Percentiles rank a stretch among this genome's conserved stretches.
phyloP scores from a whole-genome alignment of 64 coral and sea anemone genomes.

The Montipora capricornis region DNA sequence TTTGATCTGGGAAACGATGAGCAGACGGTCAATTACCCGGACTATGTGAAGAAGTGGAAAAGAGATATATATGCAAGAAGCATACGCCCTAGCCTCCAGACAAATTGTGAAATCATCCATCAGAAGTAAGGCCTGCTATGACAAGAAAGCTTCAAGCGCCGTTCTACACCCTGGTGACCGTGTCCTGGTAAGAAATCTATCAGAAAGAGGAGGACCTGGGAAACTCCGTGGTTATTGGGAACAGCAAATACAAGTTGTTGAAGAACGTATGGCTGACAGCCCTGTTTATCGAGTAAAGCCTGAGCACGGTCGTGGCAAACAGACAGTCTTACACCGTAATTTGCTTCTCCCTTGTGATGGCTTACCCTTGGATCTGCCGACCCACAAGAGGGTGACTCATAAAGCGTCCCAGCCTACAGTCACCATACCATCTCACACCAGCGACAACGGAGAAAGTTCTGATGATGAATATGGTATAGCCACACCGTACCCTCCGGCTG shows the following conservation, averaged over 20 bases:
- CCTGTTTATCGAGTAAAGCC: constrained; percentile 58
- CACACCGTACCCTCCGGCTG: not conserved
- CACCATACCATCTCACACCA: not conserved
- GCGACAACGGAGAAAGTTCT: not conserved
- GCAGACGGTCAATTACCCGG: not conserved
- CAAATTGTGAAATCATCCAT: not conserved
- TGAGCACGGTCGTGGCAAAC: constrained; percentile 41
- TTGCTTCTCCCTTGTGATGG: constrained; percentile 35
- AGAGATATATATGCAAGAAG: not conserved
- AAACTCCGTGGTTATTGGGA: constrained; percentile 59
- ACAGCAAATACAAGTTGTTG: constrained; percentile 62
- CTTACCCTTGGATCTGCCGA: not conserved
- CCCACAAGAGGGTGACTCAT: not conserved
- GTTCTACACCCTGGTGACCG: not conserved
- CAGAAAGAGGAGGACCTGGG: constrained; percentile 20
- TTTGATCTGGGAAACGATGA: not conserved
- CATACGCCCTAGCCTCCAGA: not conserved
- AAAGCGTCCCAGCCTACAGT: not conserved
- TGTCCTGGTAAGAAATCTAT: not conserved
- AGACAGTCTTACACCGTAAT: constrained; percentile 20
- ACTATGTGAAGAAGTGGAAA: not conserved
- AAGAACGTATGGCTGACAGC: constrained; percentile 26
- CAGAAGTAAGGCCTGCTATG: not conserved
- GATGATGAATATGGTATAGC: not conserved
- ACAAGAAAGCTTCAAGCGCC: not conserved